Base-by-base conservation (phyloP, 2,888 invertebrate genomes). In the Iphiclides podalirius region DNA sequence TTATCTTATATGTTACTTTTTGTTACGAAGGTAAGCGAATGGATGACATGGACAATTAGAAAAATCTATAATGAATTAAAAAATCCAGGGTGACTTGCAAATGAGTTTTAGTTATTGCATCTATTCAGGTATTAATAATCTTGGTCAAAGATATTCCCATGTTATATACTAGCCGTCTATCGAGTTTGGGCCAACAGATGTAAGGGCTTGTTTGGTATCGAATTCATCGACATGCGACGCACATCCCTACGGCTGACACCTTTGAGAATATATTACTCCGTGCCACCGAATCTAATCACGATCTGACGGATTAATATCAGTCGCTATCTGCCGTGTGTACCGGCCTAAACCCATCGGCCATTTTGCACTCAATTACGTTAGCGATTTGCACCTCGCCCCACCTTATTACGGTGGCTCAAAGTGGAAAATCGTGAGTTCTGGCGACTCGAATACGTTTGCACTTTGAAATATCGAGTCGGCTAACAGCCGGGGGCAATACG, bases 221-320 rank as follows among this genome's bases (percentile, higher is more conserved):
- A n/a, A n/a, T n/a, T n/a, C n/a, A n/a, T n/a, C n/a, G n/a, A n/a
- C n/a, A n/a, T n/a, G 31, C n/a, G 31, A 43, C 4, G n/a, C 13
- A 50, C 67, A 53, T 52, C 65, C 50, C 68, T 72, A 62, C 43
- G 45, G 42, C 58, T 63, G 72, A 75, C 85, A 86, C 85, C 85
- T 86, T 82, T 57, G 63, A 67, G 75, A 80, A 81, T 82, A 83
- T 76, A 85, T 81, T 80, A 83, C 82, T 79, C 70, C 86, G 84
- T 86, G 86, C 85, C 79, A 69, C 79, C 76, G 85, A 87, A 85
- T 87, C 84, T 87, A 84, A 86, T 87, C 86, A 84, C 75, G 66
- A 86, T 81, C 83, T 79, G 82, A 80, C 72, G 83, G 86, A 86
- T 86, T 85, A 86, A 83, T 83, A 85, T 83, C 82, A 74, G 67